Base-by-base conservation (phyloP, 2,797 vertebrate genomes). In the Malacoctenus gilli region DNA sequence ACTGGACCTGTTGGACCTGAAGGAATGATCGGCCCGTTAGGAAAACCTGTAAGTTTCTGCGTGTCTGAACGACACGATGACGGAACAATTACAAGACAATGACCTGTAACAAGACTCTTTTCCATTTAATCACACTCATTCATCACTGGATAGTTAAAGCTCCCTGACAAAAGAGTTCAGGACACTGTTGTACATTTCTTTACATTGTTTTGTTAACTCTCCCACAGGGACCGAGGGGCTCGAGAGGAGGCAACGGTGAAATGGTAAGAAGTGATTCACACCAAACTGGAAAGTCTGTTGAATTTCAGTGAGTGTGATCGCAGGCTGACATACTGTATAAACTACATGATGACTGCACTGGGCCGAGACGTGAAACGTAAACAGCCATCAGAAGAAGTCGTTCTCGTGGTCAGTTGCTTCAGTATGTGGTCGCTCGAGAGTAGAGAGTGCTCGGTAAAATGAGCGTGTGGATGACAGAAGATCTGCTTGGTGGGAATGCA, bases 181-280 rank as follows among this genome's bases (percentile, higher is more conserved):
- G 10, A 32, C 9, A 32, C 10, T 32, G 8, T 32, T 32, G 30
- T n/a, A 35, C 12, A 4, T 35, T 12, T 35, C 19, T 59, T 38
- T 2, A 50, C 13, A 3, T 15, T 37, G 25, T 36, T 42, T 50
- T 51, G 23, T 59, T 50, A 8, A 57, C 51, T 50, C 51, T 50
- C 61, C 51, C 53, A 28, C 72, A 99, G 97, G 97, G 97, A 49
- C 87, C 66, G 0, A 92, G 91, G 82, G 97, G 97, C 64, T 91
- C 93, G 64, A 98, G 92, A 77, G 97, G 97, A 86, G 87, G 77
- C 61, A 71, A 76, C 46, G 97, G 97, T 36, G 95, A 96, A 94
- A 94, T 95, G 91, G 97, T 99, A 90, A 95, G 92, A 70, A 59
- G 12, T 46, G 8, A 40, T 55, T 52, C 13, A 56, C n/a, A n/a